Evolutionary conservation across 2,113 vertebrate species (phyloP), one percentile per base, ranked within the genome.

Genomic region (Myrmecobius fasciatus): DNA sequence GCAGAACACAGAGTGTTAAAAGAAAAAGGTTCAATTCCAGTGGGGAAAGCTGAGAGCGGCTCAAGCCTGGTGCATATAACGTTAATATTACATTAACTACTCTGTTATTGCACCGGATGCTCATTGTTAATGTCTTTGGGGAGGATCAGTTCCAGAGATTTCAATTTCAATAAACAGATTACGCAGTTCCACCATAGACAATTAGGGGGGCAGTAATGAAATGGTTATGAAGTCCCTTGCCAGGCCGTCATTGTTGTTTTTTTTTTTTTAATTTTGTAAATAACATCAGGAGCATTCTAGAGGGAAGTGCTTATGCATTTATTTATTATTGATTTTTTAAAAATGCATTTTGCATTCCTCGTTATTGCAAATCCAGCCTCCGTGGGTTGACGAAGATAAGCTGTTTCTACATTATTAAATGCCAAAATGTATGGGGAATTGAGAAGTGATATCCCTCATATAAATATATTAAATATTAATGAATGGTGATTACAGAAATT

Each of bases 241-340:
- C 98, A 97, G 98, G 98, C 99, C 98, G 97, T 98, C 98, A 98
- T 97, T 99, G 97, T 47, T 83, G 97, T 47, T 83, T 89, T 89
- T 94, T 97, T 98, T 99, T 98, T 98, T 99, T 99, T 99, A 99
- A 99, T 99, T 99, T 99, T 98, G 98, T 99, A 99, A 99, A 99
- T 99, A 99, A 99, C 99, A 99, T 99, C 99, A 99, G 97, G 98
- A 98, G 96, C 97, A 98, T 99, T 99, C 99, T 98, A 96, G 97
- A 98, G 99, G 98, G 98, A 99, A 99, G 98, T 99, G 98, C 98
- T 99, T 99, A 98, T 99, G 98, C 98, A 99, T 99, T 99, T 99
- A 99, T 99, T 99, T 99, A 99, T 99, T 99, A 99, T 99, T 98
- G 99, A 99, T 99, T 98, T 98, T 98, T 97, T 93, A 97, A 94